Evolutionary conservation across 1,140 invertebrate species (phyloP).

Genomic region (Caligus rogercresseyi): DNA sequence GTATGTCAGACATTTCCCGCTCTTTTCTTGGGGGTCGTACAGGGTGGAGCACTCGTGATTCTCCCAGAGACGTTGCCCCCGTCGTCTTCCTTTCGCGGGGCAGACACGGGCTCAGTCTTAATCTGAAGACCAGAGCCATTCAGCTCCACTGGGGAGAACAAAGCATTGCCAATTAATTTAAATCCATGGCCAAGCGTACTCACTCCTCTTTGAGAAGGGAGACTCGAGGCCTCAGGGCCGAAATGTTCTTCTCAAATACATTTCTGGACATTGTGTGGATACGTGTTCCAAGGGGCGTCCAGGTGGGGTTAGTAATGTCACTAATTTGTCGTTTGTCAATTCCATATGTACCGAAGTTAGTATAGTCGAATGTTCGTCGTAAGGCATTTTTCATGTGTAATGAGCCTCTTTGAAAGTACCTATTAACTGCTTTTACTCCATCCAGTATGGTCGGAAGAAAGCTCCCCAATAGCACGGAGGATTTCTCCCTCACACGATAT

Average conservation of each 20-base stretch:
- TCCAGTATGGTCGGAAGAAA: too few relatives aligned
- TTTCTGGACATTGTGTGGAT: background rate
- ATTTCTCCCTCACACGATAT: too few relatives aligned
- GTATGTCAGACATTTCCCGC: conserved; percentile 67
- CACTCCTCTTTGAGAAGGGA: too few relatives aligned
- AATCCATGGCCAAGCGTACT: background rate
- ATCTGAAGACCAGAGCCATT: background rate
- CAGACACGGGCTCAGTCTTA: background rate
- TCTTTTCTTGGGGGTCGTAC: conserved; percentile 57
- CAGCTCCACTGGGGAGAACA: background rate
- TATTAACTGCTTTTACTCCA: too few relatives aligned
- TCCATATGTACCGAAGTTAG: background rate
- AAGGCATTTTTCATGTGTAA: too few relatives aligned
- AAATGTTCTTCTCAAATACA: too few relatives aligned
- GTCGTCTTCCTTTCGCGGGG: background rate
- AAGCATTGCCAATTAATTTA: background rate
- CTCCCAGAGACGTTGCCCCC: background rate
- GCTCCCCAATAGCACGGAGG: too few relatives aligned
- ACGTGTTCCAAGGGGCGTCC: background rate
- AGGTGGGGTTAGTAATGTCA: background rate
- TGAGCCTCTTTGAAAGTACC: too few relatives aligned
- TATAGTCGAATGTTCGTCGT: too few relatives aligned
- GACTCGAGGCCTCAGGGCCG: too few relatives aligned
- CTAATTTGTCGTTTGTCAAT: background rate
- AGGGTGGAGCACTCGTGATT: conserved; percentile 30